Base-by-base conservation (phyloP, 1,140 invertebrate genomes). In the Akabosia matsudoensis region DNA sequence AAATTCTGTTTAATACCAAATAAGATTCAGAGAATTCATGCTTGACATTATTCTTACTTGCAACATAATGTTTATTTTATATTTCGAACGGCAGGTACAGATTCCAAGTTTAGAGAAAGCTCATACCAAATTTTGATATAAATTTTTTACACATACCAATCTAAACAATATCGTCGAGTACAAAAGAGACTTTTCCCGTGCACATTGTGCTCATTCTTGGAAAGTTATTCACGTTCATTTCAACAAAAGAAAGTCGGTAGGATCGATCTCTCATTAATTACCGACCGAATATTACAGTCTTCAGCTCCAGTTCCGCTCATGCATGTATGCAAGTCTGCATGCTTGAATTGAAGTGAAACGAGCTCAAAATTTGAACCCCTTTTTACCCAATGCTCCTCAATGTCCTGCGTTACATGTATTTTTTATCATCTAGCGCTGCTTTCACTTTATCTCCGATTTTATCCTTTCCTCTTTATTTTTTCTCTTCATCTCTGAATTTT, bases 251-350 rank as follows among this genome's bases (percentile, higher is more conserved):
- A 54, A 37, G 71, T 72, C 74, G 74, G 74, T 76, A 74, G 76
- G 78, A 79, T 79, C 78, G 78, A 79, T 79, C 78, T 76, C 78
- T 79, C 78, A 79, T 79, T 79, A 79, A 79, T 79, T 79, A 79
- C 78, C 78, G 67, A 54, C 74, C 18, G 74, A 76, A 79, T 79
- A 79, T 79, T 76, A 79, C 74, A 74, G 74, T 78, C 77, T 78
- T 78, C 34, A 78, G 70, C 78, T 72, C 34, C 70, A 72, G n/a
- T 72, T 75, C 70, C 30, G 70, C 74, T 75, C 77, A 78, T 75
- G 70, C 74, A 76, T 75, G 71, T 37, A 75, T 76, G 52, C 28
- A 70, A n/a, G n/a, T n/a, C n/a, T 75, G 64, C 33, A 72, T 76
- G 37, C 67, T 56, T 76, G 70, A 34, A 56, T 72, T 70, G 1